These are phyloP conservation scores for Drosophila barbarae DNA, from an alignment of 2,888 invertebrate genomes.

Conservation along the genomic window DNA sequence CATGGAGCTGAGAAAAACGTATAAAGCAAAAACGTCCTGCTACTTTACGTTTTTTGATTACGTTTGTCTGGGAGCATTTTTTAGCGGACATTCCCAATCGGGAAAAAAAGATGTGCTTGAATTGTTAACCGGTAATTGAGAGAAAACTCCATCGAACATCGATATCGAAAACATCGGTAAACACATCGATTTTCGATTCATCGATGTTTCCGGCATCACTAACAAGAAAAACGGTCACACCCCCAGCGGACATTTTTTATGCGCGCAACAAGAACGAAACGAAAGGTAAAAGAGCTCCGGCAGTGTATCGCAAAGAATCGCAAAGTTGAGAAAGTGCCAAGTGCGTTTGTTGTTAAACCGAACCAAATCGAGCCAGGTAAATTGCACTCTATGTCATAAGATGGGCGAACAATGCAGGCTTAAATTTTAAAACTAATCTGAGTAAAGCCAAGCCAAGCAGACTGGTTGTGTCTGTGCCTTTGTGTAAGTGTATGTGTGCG, in stretches of 20 bases:
- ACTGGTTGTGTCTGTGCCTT: conserved; percentile 50
- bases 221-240: neutral
- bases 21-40: neutral
- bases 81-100: no score
- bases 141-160: no score
- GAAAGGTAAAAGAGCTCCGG: conserved; percentile 33
- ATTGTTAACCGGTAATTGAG: no score
- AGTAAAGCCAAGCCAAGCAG: conserved; percentile 57
- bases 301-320: conserved; percentile 25
- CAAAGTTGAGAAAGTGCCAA: conserved; percentile 55
- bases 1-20: neutral
- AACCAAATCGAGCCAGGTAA: conserved; percentile 61
- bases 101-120: no score
- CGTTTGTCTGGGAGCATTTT: no score
- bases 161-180: no score
- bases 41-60: no score
- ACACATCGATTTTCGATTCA: no score
- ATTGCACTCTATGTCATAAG: conserved; percentile 51
- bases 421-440: conserved; percentile 34
- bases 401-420: conserved; percentile 39
- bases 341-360: conserved; percentile 58
- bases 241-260: conserved; percentile 37
- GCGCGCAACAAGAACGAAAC: conserved; percentile 40
- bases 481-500: conserved; percentile 55
- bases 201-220: no score